These are phyloP conservation scores for Muscicapa comitata DNA, from an alignment of 2,797 vertebrate genomes.

Conservation along the genomic window DNA sequence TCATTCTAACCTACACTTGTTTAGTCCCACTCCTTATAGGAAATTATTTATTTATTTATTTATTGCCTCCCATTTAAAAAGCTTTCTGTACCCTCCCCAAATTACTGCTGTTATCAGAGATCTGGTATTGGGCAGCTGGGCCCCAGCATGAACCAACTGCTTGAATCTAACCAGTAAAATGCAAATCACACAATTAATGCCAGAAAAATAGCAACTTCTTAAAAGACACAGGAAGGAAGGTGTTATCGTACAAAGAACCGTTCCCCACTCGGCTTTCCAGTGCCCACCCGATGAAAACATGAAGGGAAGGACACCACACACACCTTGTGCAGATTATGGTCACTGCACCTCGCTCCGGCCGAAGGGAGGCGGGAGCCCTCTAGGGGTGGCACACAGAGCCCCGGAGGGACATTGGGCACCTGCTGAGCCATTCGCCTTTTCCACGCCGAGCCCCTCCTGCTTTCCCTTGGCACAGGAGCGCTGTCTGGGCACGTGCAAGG, in stretches of 20 bases:
- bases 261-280: background rate
- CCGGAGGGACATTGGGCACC: rapidly evolving
- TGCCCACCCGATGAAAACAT: too few relatives aligned
- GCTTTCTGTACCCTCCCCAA: background rate
- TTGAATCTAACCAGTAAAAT: background rate
- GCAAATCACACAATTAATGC: background rate
- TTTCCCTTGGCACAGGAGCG: background rate
- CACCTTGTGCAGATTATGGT: rapidly evolving
- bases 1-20: background rate
- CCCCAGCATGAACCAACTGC: background rate
- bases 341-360: background rate
- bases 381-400: constrained; percentile 6
- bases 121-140: background rate
- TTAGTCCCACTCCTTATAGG: background rate
- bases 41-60: background rate
- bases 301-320: rapidly evolving
- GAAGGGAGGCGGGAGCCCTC: constrained; percentile 43
- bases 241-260: background rate
- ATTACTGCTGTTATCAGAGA: background rate
- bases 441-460: background rate
- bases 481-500: background rate
- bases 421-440: background rate
- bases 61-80: background rate
- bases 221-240: background rate
- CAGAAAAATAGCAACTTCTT: background rate